phyloP scores from a whole-genome alignment of 2,888 invertebrate species.

The Lasius platythorax region DNA sequence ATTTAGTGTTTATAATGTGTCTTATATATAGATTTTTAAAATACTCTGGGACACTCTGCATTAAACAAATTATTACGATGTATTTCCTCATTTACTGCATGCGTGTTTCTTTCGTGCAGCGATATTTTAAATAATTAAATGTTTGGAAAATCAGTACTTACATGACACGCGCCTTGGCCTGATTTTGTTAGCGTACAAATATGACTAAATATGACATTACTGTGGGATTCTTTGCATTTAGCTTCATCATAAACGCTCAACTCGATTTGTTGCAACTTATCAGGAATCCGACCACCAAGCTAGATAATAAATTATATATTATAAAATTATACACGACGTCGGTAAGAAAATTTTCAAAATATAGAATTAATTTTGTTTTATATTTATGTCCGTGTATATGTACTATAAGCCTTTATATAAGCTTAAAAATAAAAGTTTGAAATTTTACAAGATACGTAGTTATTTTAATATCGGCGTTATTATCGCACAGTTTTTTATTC shows the following conservation, averaged over 20 bases:
- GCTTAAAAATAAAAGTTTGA: background rate
- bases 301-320: constrained; percentile 37
- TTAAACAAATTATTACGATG: background rate
- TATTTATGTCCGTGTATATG: too few relatives aligned
- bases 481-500: background rate
- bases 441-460: background rate
- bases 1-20: background rate
- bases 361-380: background rate
- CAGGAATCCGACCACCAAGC: constrained; percentile 70
- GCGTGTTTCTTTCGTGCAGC: background rate
- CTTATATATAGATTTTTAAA: background rate
- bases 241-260: constrained; percentile 63
- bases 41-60: background rate
- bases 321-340: background rate
- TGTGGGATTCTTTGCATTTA: constrained; percentile 66
- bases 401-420: background rate
- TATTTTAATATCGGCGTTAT: background rate
- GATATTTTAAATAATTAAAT: background rate
- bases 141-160: constrained; percentile 67
- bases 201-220: constrained; percentile 63
- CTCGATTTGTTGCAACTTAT: constrained; percentile 73
- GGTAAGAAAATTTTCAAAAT: background rate
- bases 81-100: background rate
- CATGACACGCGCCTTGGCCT: constrained; percentile 80
- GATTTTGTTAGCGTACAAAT: constrained; percentile 78